These are phyloP conservation scores for Albula glossodonta DNA, from an alignment of 2,113 vertebrate genomes.

Conservation along the genomic window DNA sequence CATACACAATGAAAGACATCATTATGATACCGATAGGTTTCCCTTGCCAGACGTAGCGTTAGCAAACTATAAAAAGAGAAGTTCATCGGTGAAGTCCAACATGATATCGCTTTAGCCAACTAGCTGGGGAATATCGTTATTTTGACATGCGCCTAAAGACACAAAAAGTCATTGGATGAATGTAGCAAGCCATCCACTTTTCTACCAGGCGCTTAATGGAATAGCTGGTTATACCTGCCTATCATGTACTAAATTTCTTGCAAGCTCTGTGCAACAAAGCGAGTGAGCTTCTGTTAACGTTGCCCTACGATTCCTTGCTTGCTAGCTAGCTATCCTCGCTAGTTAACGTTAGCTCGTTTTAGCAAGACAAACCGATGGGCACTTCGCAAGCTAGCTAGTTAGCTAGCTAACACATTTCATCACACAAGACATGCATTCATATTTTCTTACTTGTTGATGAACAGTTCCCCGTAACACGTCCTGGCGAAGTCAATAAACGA, in stretches of 20 bases:
- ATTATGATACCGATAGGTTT: background rate
- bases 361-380: background rate
- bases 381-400: background rate
- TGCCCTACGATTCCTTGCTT: background rate
- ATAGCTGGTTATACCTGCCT: background rate
- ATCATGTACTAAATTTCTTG: background rate
- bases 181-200: background rate
- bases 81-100: background rate
- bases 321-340: background rate
- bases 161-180: background rate
- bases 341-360: background rate
- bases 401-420: background rate
- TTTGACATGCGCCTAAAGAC: background rate
- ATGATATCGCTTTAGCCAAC: background rate
- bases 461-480: background rate
- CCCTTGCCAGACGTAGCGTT: background rate
- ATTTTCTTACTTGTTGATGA: conserved; percentile 9
- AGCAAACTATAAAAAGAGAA: background rate
- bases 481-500: background rate
- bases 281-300: background rate
- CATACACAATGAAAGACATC: background rate
- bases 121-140: background rate
- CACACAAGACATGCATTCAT: background rate
- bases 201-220: background rate
- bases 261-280: background rate